Evolutionary conservation across 1,140 invertebrate species (phyloP), one percentile per base, ranked within the genome.

Genomic region (Drosophila tropicalis): DNA sequence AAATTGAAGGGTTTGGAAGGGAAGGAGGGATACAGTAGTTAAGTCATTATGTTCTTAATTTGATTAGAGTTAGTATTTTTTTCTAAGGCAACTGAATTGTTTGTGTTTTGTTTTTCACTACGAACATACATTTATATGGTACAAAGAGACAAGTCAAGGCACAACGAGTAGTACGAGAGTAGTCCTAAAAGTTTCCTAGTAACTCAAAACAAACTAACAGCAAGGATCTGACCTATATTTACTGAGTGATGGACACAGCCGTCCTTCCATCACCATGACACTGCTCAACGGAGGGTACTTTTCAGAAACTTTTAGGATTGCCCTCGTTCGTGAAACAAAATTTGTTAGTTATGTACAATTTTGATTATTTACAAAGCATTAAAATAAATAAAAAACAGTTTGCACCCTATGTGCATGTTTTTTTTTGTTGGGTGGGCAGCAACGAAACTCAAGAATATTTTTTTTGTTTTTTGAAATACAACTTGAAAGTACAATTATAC

Each of bases 301-400:
- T 22, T 9, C 3, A 9, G 44, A 51, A 51, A 51, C 44, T 51
- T 51, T 51, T 51, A 19, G 44, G 44, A 51, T 22, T 51, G 19
- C 17, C 44, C 44, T 51, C 44, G 10, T 22, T 51, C 1, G 36
- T 12, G 4, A 39, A 39, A 10, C 4, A 22, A 51, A 51, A 22
- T 22, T 51, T 51, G 17, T 51, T 51, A 51, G 44, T 51, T 51
- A 51, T 51, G 17, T 51, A 51, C 44, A 51, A 51, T 51, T 51
- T 47, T 81, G 84, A 84, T 70, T 89, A 89, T 89, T 89, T 89
- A 89, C 84, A 89, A 87, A 89, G 84, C 84, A 89, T 72, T 81
- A 83, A 62, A 76, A 71, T 84, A 87, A 89, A 81, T 89, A 66
- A 89, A 87, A 83, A 81, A 67, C 39, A 58, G 32, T 22, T 22